Base-by-base conservation (phyloP, 2,113 vertebrate genomes). In the Oxygymnocypris stewartii region DNA sequence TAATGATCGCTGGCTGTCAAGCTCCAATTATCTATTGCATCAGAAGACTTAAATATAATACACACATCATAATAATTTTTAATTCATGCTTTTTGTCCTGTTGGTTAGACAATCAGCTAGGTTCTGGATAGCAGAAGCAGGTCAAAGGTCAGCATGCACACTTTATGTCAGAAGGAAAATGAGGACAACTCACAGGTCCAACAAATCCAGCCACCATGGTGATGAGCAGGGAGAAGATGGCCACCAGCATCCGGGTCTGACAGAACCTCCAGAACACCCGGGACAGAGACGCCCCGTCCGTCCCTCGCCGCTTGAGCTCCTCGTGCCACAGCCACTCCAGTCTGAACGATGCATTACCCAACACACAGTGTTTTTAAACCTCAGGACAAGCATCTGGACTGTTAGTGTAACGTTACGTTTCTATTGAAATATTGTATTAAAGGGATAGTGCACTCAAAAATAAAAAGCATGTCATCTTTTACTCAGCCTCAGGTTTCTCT, bases 251-350 rank as follows among this genome's bases (percentile, higher is more conserved):
- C 31, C 96, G 94, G 25, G 95, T 96, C 88, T 91, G 92, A 91
- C 95, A 96, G 90, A 96, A 96, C 87, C 93, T 94, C 95, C 94
- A 96, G 86, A 95, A 92, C 80, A 95, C 96, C 76, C 92, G 88
- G 1, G 89, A 89, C 75, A 96, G 92, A 12, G 95, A 96, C 1
- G 93, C 93, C 1, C 90, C 92, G 4, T 94, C 94, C 65, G 88
- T 92, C 3, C 95, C 95, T 23, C 75, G 84, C 35, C 49, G 85
- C 79, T 95, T 95, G 57, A 96, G 91, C 91, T 96, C 96, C 7
- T 94, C 91, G 0, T 93, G 92, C 95, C 96, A 96, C 84, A 96
- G 82, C n/a, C 69, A 86, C 89, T 96, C 94, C 1, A 96, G 93
- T 87, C 96, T 96, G 90, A 51, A 63, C 4, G 75, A 87, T 8